Evolutionary conservation across 2,113 vertebrate genomes (phyloP).

Genomic region (Numenius arquata): DNA sequence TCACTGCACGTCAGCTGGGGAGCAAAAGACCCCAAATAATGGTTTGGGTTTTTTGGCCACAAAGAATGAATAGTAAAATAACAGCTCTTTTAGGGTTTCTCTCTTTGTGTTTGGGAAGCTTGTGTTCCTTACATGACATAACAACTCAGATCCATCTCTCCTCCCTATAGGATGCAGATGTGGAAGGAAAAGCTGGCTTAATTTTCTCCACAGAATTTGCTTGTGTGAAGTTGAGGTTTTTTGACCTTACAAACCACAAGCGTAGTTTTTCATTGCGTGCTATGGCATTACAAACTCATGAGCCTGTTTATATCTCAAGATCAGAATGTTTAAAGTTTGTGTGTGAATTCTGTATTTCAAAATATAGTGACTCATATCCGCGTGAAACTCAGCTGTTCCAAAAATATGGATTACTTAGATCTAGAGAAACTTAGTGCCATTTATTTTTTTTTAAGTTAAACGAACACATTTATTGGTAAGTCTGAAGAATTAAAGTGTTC

Average conservation of each 20-base stretch:
- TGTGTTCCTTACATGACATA: background rate
- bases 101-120: background rate
- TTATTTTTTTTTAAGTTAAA: background rate
- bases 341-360: constrained; percentile 21
- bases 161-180: background rate
- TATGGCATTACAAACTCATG: background rate
- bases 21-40: background rate
- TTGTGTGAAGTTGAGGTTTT: background rate
- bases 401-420: background rate
- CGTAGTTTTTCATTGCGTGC: background rate
- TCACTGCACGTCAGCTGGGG: background rate
- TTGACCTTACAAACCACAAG: background rate
- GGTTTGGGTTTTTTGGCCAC: background rate
- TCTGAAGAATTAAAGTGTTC: background rate
- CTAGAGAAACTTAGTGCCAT: background rate
- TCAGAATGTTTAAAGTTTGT: background rate
- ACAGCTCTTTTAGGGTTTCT: background rate
- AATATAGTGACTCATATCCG: constrained; percentile 17
- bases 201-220: background rate
- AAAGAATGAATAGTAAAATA: background rate
- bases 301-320: background rate
- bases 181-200: background rate
- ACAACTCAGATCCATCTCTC: background rate
- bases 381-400: constrained; percentile 2
- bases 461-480: background rate